Base-by-base conservation (phyloP, 92 coral and sea anemone species). In the Zoanthus sociatus region DNA sequence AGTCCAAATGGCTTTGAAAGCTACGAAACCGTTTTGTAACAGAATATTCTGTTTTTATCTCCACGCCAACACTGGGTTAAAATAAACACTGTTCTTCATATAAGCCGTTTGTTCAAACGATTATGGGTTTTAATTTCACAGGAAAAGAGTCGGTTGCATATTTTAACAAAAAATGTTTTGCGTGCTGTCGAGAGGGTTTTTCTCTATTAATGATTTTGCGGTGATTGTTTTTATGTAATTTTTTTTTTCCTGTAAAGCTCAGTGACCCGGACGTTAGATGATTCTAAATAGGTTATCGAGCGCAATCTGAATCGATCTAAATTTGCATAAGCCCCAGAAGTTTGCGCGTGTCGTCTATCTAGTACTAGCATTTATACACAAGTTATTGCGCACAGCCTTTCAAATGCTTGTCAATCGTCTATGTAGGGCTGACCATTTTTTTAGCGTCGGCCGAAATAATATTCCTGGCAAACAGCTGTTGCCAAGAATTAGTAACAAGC, bases 391-490 rank as follows among this genome's bases (percentile, higher is more conserved):
- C 66, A 46, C 66, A 46, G 44, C 14, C 20, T 55, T 32, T 47
- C 31, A 63, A 44, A 31, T n/a, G 10, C 42, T 13, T 21, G 85
- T 30, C 64, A 14, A 53, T 44, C 55, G 37, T 79, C 14, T 18
- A 47, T 15, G 56, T 30, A 47, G 74, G 66, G 44, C 67, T 12
- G 60, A 81, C 17, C 14, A 66, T 18, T 67, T 63, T 64, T 66
- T 66, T 5, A 4, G 9, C 37, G 10, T 37, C 46, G 85, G 73
- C 85, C 66, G 85, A 81, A 81, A 81, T 66, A 81, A 81, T 67
- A 81, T 81, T 46, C 66, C 85, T 81, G 85, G 85, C 58, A 48
- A 81, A 81, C 85, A 81, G 85, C 66, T 81, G 85, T 67, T 66
- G 67, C 61, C 75, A 66, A 21, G 61, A 15, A 30, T 47, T 44